phyloP scores from a whole-genome alignment of 2,113 vertebrate species.

The Gobius niger region DNA sequence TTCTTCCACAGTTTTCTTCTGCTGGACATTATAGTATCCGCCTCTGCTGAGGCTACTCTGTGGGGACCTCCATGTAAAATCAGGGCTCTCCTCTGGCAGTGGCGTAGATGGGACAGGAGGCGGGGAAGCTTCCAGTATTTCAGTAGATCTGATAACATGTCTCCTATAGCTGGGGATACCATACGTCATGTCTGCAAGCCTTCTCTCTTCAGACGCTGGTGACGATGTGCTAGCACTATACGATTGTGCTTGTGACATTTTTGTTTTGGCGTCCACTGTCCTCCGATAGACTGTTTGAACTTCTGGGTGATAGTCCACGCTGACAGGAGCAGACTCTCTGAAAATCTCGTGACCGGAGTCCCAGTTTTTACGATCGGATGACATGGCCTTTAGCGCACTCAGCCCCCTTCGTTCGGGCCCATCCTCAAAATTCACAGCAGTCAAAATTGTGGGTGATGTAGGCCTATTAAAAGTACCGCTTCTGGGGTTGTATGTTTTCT shows the following conservation, averaged over 20 bases:
- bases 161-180: constrained; percentile 36
- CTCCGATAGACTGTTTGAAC: background rate
- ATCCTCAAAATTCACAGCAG: background rate
- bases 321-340: background rate
- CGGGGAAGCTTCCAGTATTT: constrained; percentile 16
- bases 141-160: constrained; percentile 15
- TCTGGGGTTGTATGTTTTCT: constrained; percentile 8
- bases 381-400: constrained; percentile 55
- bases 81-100: constrained; percentile 19
- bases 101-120: constrained; percentile 39
- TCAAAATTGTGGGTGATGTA: constrained; percentile 3
- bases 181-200: constrained; percentile 21
- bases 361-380: constrained; percentile 52
- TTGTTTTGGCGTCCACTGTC: background rate
- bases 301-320: constrained; percentile 7
- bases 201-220: constrained; percentile 14
- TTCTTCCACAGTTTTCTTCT: constrained; percentile 63
- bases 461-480: constrained; percentile 9
- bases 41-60: constrained; percentile 27
- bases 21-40: constrained; percentile 49
- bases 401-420: constrained; percentile 47
- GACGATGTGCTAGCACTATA: background rate
- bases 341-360: constrained; percentile 15
- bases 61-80: constrained; percentile 31
- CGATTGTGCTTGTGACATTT: background rate